Base-by-base conservation (phyloP, 2,113 vertebrate genomes). In the Gracilinanus agilis region DNA sequence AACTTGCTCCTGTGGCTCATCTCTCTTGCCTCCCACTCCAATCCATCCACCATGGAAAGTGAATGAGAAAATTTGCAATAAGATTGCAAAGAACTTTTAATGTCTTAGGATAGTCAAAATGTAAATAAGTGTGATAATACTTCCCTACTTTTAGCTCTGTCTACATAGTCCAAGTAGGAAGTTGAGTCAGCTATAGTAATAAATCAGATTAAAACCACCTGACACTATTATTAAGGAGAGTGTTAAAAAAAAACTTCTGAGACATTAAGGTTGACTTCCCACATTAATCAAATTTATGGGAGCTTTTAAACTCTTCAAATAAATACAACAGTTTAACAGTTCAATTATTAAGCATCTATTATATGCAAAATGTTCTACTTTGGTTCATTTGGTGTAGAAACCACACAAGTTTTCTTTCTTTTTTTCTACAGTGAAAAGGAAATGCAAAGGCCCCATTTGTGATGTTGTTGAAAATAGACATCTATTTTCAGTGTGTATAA, bases 361-460 rank as follows among this genome's bases (percentile, higher is more conserved):
- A 40, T 19, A 40, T 23, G 40, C n/a, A 40, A 21, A 83, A 40
- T 83, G n/a, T 75, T 75, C 29, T 40, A 19, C n/a, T 83, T 40
- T 40, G 67, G 1, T 40, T 83, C 19, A 2, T 56, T 83, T 40
- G 67, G 67, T 29, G 29, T 88, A 90, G 89, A 67, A 23, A 27
- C 19, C 67, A 0, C 21, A 3, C 34, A 49, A 83, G 13, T 8
- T 34, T 58, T 90, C n/a, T 94, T 29, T 93, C 55, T 96, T 92
- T 83, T 40, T 94, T 94, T 89, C 54, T 13, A 92, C 95, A 93
- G 54, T 13, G 34, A 24, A 95, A 61, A 88, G 88, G 61, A 44
- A 55, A 90, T 53, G 25, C 34, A 40, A 49, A 83, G 75, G 24
- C 25, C 40, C 40, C 24, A 13, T 58, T 56, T 55, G 8, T 24